A percentile compares a stretch with the other conserved stretches of the same genome.
Evolutionary conservation across 2,888 invertebrate genomes (phyloP).

Genomic region (Molorchus minor): DNA sequence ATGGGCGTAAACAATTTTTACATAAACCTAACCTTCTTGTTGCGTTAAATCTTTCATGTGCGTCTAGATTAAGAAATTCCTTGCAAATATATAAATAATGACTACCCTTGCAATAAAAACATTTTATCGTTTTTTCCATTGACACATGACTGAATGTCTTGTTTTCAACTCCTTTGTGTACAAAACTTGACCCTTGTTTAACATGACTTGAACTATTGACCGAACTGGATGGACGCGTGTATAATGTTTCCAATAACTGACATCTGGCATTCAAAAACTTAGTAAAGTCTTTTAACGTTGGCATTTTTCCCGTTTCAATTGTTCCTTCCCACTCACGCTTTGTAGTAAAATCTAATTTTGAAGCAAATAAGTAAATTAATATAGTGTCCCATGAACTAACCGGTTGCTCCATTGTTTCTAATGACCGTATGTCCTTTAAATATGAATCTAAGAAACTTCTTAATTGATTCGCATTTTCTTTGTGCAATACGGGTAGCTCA

Average conservation of each 20-base stretch:
- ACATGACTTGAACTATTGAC: not conserved
- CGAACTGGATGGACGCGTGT: not conserved
- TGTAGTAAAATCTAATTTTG: conserved; percentile 15
- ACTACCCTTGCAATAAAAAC: not conserved
- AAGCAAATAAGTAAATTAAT: conserved; percentile 12
- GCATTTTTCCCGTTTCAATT: not conserved
- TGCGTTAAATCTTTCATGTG: not conserved
- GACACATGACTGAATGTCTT: not conserved
- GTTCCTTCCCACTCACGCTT: conserved; percentile 28
- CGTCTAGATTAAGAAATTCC: not conserved
- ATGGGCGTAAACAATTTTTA: conserved; percentile 7
- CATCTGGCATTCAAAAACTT: conserved; percentile 1
- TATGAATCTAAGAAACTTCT: conserved; percentile 8
- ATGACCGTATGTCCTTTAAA: conserved; percentile 7
- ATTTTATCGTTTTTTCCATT: not conserved
- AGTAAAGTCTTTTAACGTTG: not conserved
- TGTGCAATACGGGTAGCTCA: not conserved
- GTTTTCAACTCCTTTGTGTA: not conserved
- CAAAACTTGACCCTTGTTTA: not conserved
- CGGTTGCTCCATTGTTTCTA: conserved; percentile 19
- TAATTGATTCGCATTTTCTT: conserved; percentile 4
- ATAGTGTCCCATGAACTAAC: conserved; percentile 16
- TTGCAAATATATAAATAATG: not conserved
- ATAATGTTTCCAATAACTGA: not conserved
- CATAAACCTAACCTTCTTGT: conserved; percentile 9